These are phyloP conservation scores for Sitta europaea DNA, from an alignment of 2,113 vertebrate genomes.

Conservation along the genomic window DNA sequence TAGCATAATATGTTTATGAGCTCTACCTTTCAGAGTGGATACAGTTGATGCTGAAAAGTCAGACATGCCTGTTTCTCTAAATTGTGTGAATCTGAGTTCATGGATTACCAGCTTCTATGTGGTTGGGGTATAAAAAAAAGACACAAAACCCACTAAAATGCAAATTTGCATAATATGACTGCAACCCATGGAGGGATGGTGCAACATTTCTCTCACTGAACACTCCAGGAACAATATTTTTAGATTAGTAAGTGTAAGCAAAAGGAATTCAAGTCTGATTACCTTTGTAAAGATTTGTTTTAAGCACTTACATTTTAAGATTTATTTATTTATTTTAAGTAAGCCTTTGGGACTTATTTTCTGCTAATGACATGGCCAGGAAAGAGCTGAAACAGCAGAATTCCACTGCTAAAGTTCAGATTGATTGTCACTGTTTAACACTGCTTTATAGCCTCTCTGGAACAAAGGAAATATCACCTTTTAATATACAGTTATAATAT, in stretches of 20 bases:
- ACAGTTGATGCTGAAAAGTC: not conserved
- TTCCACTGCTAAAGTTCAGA: constrained; percentile 34
- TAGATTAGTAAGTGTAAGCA: not conserved
- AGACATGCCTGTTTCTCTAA: not conserved
- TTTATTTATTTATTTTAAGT: not conserved
- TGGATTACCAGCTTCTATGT: not conserved
- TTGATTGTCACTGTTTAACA: constrained; percentile 17
- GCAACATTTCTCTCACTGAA: not conserved
- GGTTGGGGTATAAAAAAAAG: not conserved
- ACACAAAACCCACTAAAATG: not conserved
- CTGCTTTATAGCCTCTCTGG: constrained; percentile 22
- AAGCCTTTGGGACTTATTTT: constrained; percentile 56
- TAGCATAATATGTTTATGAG: not conserved
- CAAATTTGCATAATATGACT: not conserved
- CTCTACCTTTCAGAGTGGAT: not conserved
- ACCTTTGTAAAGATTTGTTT: constrained; percentile 58
- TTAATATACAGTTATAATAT: constrained; percentile 40
- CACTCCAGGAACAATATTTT: not conserved
- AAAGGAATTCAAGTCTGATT: constrained; percentile 33
- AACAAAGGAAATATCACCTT: constrained; percentile 54
- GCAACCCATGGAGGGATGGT: not conserved
- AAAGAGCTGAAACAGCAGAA: constrained; percentile 64
- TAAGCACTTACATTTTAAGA: not conserved
- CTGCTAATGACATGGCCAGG: constrained; percentile 25
- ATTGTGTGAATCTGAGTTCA: not conserved